phyloP scores from a whole-genome alignment of 2,888 invertebrate species.

The Gasteruption jaculator region DNA sequence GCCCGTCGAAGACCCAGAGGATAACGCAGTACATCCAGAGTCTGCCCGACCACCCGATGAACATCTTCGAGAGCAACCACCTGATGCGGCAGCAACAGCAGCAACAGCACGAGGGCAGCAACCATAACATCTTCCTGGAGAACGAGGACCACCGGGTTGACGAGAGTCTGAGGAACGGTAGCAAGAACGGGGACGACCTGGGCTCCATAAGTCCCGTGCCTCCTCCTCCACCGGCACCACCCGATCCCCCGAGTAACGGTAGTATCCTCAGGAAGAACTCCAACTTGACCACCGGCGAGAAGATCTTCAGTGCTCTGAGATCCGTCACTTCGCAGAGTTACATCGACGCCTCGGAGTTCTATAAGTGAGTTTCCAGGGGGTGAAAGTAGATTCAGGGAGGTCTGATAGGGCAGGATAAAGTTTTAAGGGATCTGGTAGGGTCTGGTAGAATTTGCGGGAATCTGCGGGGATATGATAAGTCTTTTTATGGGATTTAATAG shows the following conservation, averaged over 20 bases:
- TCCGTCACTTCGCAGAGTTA: slow-evolving; percentile 46
- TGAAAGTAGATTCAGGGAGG: too few relatives aligned
- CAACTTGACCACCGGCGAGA: slow-evolving; percentile 44
- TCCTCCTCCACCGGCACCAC: slow-evolving; percentile 43
- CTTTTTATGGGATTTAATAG: too few relatives aligned
- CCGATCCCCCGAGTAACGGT: slow-evolving; percentile 41
- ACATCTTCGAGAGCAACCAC: slow-evolving; percentile 29
- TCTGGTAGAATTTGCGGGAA: too few relatives aligned
- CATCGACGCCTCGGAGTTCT: slow-evolving; percentile 48
- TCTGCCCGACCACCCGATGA: slow-evolving; percentile 37
- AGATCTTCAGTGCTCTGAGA: slow-evolving; percentile 45
- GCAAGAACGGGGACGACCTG: slow-evolving; percentile 22
- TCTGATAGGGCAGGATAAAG: too few relatives aligned
- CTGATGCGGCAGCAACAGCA: slow-evolving; percentile 17
- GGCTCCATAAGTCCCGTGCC: slow-evolving; percentile 33
- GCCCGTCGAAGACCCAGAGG: too few relatives aligned
- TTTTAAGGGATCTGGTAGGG: too few relatives aligned
- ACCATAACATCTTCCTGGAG: too few relatives aligned
- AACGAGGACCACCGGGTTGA: slow-evolving; percentile 16
- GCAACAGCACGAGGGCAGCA: slow-evolving; percentile 13
- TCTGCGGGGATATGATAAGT: too few relatives aligned
- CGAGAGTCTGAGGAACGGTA: slow-evolving; percentile 20
- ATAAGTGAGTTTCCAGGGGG: slow-evolving; percentile 41
- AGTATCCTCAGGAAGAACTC: slow-evolving; percentile 27
- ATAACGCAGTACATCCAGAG: slow-evolving; percentile 46